These are phyloP conservation scores for Microctenopoma lineatum DNA, from an alignment of 2,797 vertebrate genomes.

Conservation along the genomic window DNA sequence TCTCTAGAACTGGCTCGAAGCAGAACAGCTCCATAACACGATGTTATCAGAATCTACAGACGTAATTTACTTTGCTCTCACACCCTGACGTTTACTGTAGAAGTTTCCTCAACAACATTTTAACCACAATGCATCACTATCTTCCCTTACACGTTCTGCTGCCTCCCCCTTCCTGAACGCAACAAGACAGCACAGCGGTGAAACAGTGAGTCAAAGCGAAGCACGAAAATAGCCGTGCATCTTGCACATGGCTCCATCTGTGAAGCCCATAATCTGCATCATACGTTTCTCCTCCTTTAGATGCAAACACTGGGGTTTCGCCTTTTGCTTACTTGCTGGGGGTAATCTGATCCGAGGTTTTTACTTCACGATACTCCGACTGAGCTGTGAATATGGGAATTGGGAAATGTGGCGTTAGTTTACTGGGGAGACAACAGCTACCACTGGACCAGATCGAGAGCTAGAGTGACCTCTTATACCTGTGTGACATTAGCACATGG, in stretches of 20 bases:
- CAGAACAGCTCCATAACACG: slow-evolving; percentile 41
- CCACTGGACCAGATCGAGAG: slow-evolving; percentile 27
- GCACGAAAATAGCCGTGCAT: slow-evolving; percentile 16
- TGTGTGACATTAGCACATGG: slow-evolving; percentile 54
- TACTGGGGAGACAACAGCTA: slow-evolving; percentile 6
- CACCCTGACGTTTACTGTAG: slow-evolving; percentile 36
- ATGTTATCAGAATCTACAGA: slow-evolving; percentile 41
- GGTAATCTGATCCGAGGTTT: slow-evolving; percentile 7
- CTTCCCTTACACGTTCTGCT: not conserved
- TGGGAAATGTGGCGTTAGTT: slow-evolving; percentile 25
- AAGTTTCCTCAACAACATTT: slow-evolving; percentile 22
- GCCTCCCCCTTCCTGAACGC: not conserved
- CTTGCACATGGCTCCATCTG: slow-evolving; percentile 39
- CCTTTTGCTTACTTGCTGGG: slow-evolving; percentile 24
- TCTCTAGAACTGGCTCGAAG: slow-evolving; percentile 27
- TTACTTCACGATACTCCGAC: not conserved
- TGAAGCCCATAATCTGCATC: slow-evolving; percentile 27
- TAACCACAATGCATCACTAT: not conserved
- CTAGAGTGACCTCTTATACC: slow-evolving; percentile 48
- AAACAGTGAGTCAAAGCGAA: slow-evolving; percentile 38
- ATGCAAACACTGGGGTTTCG: slow-evolving; percentile 17
- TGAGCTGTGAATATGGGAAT: slow-evolving; percentile 29
- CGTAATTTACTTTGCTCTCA: slow-evolving; percentile 39
- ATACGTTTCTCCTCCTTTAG: slow-evolving; percentile 27
- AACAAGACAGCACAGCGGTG: slow-evolving; percentile 28